Base-by-base conservation (phyloP, 2,888 invertebrate genomes). In the Therioaphis trifolii region DNA sequence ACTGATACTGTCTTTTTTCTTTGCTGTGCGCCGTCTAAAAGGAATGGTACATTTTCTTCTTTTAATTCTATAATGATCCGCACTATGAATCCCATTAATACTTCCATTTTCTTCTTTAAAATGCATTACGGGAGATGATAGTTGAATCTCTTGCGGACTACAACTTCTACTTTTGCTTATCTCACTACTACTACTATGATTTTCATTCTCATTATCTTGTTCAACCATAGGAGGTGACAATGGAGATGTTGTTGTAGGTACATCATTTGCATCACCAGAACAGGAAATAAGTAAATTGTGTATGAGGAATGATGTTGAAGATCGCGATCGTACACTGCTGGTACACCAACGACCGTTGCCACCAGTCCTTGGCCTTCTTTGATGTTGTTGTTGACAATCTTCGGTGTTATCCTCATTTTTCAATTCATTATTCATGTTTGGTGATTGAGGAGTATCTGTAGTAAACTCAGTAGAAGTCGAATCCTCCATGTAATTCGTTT, bases 301-400 rank as follows among this genome's bases (percentile, higher is more conserved):
- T 52, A 82, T 82, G n/a, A 82, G 72, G 63, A 82, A 82, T 24
- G 82, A 82, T 12, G 82, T 82, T 21, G 82, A 82, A 15, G 82
- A 74, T n/a, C 78, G 35, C n/a, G 78, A 55, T n/a, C 76, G 76
- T n/a, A 35, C 49, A 21, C 63, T 77, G 35, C 78, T 69, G 68
- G 78, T 79, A 27, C 78, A 82, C 72, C 82, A 72, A 24, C 82
- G 72, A 12, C 63, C 40, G 3, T 82, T 63, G 4, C 68, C 69
- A 24, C n/a, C 27, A 18, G 43, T 24, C 86, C 89, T 46, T 7
- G 66, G 77, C 5, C 49, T 35, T n/a, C 49, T 52, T 18, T 68
- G 66, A 24, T 49, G 66, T 11, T 77, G 77, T 49, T 63, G 63
- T 24, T 43, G 66, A 24, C 49, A 35, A n/a, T 68, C 77, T 21